Evolutionary conservation across 1,140 invertebrate genomes (phyloP).

Genomic region (Mya arenaria): DNA sequence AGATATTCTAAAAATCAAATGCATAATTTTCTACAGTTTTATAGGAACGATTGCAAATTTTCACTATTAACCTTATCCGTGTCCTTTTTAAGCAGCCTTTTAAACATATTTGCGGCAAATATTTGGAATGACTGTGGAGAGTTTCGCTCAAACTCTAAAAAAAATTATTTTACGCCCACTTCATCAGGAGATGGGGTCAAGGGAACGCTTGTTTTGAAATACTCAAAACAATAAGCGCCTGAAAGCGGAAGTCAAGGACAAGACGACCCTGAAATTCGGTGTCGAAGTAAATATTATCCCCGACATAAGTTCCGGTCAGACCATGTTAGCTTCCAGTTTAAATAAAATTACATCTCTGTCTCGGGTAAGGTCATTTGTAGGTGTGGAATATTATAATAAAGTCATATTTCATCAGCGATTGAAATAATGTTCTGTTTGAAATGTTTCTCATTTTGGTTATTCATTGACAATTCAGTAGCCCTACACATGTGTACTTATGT

Average conservation of each 20-base stretch:
- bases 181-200: not conserved
- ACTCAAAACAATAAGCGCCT: slow-evolving; percentile 1
- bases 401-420: too few relatives aligned
- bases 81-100: slow-evolving; percentile 34
- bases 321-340: slow-evolving; percentile 44
- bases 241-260: slow-evolving; percentile 56
- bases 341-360: slow-evolving; percentile 21
- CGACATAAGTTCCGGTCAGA: too few relatives aligned
- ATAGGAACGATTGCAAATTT: too few relatives aligned
- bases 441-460: not conserved
- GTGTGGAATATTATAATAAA: not conserved
- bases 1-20: too few relatives aligned
- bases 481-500: not conserved
- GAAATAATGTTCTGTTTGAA: not conserved
- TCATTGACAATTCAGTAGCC: not conserved
- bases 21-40: too few relatives aligned
- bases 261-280: slow-evolving; percentile 45
- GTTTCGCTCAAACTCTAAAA: too few relatives aligned
- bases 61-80: slow-evolving; percentile 38
- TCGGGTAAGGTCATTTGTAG: slow-evolving; percentile 7
- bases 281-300: slow-evolving; percentile 32
- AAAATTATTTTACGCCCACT: not conserved
- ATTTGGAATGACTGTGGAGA: too few relatives aligned
- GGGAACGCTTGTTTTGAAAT: not conserved
- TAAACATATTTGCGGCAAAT: slow-evolving; percentile 26